Conservation (phyloP, 2,113 vertebrate genomes). For the Artemisiospiza belli region DNA sequence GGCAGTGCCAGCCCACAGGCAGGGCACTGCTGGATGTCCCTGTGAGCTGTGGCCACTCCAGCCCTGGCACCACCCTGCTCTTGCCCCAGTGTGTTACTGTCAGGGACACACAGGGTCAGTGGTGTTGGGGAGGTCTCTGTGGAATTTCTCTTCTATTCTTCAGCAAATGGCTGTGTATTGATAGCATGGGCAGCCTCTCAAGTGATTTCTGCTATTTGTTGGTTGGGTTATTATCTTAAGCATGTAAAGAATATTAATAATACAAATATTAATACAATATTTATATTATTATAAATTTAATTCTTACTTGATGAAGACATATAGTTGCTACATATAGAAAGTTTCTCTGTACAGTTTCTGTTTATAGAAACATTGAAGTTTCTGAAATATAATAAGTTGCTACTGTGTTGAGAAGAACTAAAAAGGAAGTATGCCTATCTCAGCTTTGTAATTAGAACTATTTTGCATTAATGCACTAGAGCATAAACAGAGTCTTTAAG, state of each 20-base stretch:
- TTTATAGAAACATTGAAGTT: not conserved
- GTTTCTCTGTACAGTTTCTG: not conserved
- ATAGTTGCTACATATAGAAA: not conserved
- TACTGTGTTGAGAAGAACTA: not conserved
- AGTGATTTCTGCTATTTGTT: not conserved
- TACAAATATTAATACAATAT: not conserved
- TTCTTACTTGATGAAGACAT: not conserved
- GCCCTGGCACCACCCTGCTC: not conserved
- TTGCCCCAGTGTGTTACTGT: rapidly evolving
- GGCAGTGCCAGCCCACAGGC: not conserved
- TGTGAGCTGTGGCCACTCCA: rapidly evolving
- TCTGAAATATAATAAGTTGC: not conserved
- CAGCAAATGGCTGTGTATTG: not conserved
- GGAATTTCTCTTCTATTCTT: not conserved
- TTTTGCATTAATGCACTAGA: not conserved
- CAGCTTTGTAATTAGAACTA: not conserved
- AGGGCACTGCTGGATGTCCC: not conserved
- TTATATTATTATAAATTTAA: not conserved
- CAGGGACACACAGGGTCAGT: rapidly evolving
- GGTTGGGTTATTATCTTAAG: not conserved
- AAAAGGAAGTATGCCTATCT: not conserved
- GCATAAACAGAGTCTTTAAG: slow-evolving; percentile 6
- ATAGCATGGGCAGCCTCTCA: not conserved
- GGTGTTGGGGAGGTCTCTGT: not conserved
- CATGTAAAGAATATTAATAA: not conserved